These are phyloP conservation scores for Nymphalis c-album DNA, from an alignment of 2,888 invertebrate genomes.

Conservation along the genomic window DNA sequence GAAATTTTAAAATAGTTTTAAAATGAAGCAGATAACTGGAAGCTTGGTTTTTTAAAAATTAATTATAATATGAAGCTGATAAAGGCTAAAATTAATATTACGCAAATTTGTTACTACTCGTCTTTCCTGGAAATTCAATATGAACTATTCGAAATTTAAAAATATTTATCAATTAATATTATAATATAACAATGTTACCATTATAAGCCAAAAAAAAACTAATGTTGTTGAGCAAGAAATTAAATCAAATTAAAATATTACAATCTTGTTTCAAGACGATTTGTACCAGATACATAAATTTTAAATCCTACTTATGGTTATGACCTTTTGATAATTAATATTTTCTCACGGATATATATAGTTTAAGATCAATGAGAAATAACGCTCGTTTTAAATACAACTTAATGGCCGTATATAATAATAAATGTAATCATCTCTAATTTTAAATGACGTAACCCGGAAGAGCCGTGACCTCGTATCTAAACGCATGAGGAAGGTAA, in stretches of 20 bases:
- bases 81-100: too few relatives aligned
- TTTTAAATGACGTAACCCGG: conserved; percentile 34
- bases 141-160: too few relatives aligned
- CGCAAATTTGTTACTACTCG: too few relatives aligned
- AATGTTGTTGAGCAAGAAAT: not conserved
- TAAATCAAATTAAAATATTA: not conserved
- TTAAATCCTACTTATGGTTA: not conserved
- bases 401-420: conserved; percentile 10
- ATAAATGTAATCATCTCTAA: conserved; percentile 29
- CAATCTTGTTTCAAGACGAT: not conserved
- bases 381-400: conserved; percentile 13
- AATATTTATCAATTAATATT: too few relatives aligned
- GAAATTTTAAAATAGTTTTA: too few relatives aligned
- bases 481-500: conserved; percentile 35
- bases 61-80: too few relatives aligned
- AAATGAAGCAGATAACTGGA: too few relatives aligned
- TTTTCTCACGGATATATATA: conserved; percentile 5
- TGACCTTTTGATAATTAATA: conserved; percentile 5
- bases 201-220: too few relatives aligned
- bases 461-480: conserved; percentile 34
- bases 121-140: too few relatives aligned
- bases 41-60: too few relatives aligned
- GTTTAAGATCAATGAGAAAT: conserved; percentile 19
- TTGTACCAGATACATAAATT: not conserved
- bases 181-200: too few relatives aligned